phyloP scores from a whole-genome alignment of 2,113 vertebrate species.

The Melanostigma gelatinosum region DNA sequence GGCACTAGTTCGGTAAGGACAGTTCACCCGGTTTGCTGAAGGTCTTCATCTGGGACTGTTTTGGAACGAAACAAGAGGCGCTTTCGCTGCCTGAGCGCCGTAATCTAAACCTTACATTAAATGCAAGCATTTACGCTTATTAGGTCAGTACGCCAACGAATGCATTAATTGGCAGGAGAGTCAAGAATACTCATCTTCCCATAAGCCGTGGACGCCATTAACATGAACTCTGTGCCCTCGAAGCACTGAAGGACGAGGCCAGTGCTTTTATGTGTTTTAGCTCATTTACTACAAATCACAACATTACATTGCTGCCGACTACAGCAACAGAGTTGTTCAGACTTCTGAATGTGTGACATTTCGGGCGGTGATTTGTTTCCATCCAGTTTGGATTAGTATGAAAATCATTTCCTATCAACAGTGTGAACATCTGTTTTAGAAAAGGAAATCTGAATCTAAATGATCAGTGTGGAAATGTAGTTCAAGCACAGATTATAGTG shows the following conservation, averaged over 20 bases:
- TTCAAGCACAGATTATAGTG: neutral
- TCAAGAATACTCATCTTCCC: constrained; percentile 11
- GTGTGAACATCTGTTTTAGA: neutral
- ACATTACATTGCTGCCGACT: neutral
- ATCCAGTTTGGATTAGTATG: neutral
- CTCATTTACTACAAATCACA: neutral
- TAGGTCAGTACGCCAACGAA: neutral
- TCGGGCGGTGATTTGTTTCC: neutral
- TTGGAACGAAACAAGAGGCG: neutral
- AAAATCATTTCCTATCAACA: neutral
- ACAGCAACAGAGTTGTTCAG: neutral
- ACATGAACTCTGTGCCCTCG: neutral
- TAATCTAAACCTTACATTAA: constrained; percentile 15
- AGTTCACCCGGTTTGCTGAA: constrained; percentile 11
- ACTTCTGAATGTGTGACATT: neutral
- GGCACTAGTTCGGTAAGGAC: too few relatives aligned
- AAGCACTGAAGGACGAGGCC: neutral
- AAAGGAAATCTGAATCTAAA: neutral
- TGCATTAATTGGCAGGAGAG: neutral
- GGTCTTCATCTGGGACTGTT: neutral
- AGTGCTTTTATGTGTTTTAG: neutral
- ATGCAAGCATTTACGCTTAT: constrained; percentile 1
- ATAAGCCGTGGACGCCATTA: neutral
- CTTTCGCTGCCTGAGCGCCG: neutral
- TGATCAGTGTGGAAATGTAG: neutral